phyloP scores from a whole-genome alignment of 2,888 invertebrate species.

The Lapara coniferarum region DNA sequence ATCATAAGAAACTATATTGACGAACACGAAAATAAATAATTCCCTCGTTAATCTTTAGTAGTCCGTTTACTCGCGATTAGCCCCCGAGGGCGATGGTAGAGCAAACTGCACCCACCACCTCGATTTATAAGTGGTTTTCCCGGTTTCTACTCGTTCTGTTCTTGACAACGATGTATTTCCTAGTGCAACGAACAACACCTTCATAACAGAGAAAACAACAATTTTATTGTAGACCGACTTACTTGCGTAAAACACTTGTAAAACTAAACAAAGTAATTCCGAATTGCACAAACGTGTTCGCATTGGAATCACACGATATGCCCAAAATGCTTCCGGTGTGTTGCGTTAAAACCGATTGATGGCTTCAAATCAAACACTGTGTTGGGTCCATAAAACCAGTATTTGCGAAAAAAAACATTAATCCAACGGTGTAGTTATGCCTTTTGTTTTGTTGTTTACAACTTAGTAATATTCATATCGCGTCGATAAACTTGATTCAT shows the following conservation, averaged over 20 bases:
- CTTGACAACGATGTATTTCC: slow-evolving; percentile 23
- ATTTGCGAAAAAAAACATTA: not conserved
- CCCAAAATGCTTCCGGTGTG: not conserved
- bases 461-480: slow-evolving; percentile 20
- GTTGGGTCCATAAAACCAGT: not conserved
- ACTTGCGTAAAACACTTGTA: slow-evolving; percentile 15
- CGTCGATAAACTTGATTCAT: slow-evolving; percentile 37
- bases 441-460: slow-evolving; percentile 16
- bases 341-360: not conserved
- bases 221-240: slow-evolving; percentile 22
- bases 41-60: no score
- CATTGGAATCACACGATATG: slow-evolving; percentile 9
- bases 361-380: not conserved
- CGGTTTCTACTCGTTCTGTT: slow-evolving; percentile 14
- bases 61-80: no score
- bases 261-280: slow-evolving; percentile 15
- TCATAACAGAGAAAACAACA: slow-evolving; percentile 11
- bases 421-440: slow-evolving; percentile 11
- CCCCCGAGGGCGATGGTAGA: no score
- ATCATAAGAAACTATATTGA: no score
- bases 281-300: slow-evolving; percentile 15
- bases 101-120: no score
- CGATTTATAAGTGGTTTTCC: slow-evolving; percentile 28
- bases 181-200: slow-evolving; percentile 8
- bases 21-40: no score